phyloP scores from a whole-genome alignment of 2,797 vertebrate species.

The Lacerta viridis region DNA sequence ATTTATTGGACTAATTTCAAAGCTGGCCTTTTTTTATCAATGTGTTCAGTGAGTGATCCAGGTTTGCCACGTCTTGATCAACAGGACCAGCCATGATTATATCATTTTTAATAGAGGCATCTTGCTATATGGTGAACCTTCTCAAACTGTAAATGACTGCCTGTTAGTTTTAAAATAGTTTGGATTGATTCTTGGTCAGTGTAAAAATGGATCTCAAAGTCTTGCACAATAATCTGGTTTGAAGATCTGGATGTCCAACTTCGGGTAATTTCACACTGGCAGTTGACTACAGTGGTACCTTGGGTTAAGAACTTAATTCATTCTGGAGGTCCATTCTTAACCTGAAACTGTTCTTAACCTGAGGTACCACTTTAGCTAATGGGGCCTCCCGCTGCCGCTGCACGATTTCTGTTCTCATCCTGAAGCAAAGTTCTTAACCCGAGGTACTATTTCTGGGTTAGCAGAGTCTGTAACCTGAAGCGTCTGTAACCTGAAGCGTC shows the following conservation, averaged over 20 bases:
- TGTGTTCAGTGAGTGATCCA: background rate
- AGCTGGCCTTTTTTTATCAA: background rate
- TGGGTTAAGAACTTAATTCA: no score
- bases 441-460: no score
- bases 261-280: background rate
- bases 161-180: slow-evolving; percentile 28
- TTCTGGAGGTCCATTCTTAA: no score
- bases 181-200: slow-evolving; percentile 27
- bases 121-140: background rate
- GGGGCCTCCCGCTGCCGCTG: no score
- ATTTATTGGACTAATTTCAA: background rate
- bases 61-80: background rate
- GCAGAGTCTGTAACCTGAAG: no score
- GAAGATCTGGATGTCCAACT: background rate
- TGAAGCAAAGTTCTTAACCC: no score
- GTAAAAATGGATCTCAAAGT: background rate
- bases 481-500: no score
- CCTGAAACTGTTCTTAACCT: no score
- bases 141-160: background rate
- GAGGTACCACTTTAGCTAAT: no score
- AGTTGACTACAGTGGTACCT: background rate
- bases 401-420: no score
- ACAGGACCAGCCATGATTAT: background rate
- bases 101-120: background rate
- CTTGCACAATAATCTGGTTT: background rate